Evolutionary conservation across 2,113 vertebrate species (phyloP), one percentile per base, ranked within the genome.

Genomic region (Acinonyx jubatus): DNA sequence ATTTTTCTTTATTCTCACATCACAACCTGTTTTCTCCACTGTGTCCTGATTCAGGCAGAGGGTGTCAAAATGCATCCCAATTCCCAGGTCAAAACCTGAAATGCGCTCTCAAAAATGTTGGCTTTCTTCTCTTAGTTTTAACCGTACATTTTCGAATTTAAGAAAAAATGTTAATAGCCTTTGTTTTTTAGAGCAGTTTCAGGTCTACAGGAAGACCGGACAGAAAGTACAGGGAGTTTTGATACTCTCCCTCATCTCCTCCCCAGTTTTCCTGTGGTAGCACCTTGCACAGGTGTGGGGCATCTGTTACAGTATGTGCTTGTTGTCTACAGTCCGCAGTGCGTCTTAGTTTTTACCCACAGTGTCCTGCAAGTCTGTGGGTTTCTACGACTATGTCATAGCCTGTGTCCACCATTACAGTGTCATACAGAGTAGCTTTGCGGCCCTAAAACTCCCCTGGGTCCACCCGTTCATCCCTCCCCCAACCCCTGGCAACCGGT

Each of bases 241-340:
- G 10, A 8, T 4, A 2, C 4, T 2, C 29, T 33, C 13, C 19
- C 38, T 65, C 45, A 45, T 45, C 8, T 63, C 11, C 9, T 3
- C 3, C 27, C 45, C 68, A 1, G 11, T 2, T 2, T 23, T 3
- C 5, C 52, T n/a, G 0, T 16, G 19, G 5, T 41, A n/a, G 16
- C 29, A 0, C 13, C 25, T 57, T 19, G 27, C 16, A 1, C 7
- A 18, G 27, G 2, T 0, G 38, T 19, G 31, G 27, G 27, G 5
- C 21, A 4, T 50, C 48, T 41, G 19, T 36, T 29, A 14, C 10
- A 29, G 15, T 12, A 8, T 9, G 0, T 21, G 4, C 4, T 36
- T 25, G 19, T 21, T 5, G 38, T 27, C 11, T 14, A 0, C 27
- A 7, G 3, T 3, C 9, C 4, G 2, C 0, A 0, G 31, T 16